phyloP scores from a whole-genome alignment of 1,140 invertebrate genomes.

The Tachypleus tridentatus region DNA sequence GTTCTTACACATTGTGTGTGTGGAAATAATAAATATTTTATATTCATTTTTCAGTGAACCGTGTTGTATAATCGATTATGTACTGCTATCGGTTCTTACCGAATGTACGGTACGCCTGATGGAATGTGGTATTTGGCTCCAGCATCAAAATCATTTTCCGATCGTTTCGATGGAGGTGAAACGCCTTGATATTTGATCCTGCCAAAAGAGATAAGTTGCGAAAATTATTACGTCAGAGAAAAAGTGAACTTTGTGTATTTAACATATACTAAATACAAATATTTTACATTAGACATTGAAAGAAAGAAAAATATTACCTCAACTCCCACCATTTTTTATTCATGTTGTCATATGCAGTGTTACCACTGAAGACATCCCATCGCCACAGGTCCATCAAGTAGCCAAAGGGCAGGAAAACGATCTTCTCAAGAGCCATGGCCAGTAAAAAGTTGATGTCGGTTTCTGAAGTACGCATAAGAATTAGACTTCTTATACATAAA shows the following conservation, averaged over 20 bases:
- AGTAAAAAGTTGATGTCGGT: slow-evolving; percentile 57
- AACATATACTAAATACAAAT: neutral
- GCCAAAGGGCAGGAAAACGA: slow-evolving; percentile 76
- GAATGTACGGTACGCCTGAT: slow-evolving; percentile 64
- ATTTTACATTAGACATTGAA: neutral
- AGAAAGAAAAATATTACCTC: slow-evolving; percentile 7
- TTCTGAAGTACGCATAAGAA: slow-evolving; percentile 7
- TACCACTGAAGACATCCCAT: slow-evolving; percentile 69
- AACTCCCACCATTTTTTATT: slow-evolving; percentile 73
- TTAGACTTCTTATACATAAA: no score
- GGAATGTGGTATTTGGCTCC: slow-evolving; percentile 74
- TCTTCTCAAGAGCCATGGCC: slow-evolving; percentile 65
- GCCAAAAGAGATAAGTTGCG: slow-evolving; percentile 24
- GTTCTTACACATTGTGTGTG: no score
- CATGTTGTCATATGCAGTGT: slow-evolving; percentile 50
- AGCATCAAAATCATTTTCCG: slow-evolving; percentile 68
- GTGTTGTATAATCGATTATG: no score
- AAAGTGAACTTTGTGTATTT: neutral
- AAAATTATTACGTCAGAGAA: neutral
- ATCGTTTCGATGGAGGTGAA: slow-evolving; percentile 56
- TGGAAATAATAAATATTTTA: no score
- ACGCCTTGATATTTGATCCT: slow-evolving; percentile 62
- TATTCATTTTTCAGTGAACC: no score
- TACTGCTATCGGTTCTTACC: no score
- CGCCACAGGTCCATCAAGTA: slow-evolving; percentile 74